phyloP scores from a whole-genome alignment of 2,888 invertebrate genomes.

The Dryocosmus kuriphilus region DNA sequence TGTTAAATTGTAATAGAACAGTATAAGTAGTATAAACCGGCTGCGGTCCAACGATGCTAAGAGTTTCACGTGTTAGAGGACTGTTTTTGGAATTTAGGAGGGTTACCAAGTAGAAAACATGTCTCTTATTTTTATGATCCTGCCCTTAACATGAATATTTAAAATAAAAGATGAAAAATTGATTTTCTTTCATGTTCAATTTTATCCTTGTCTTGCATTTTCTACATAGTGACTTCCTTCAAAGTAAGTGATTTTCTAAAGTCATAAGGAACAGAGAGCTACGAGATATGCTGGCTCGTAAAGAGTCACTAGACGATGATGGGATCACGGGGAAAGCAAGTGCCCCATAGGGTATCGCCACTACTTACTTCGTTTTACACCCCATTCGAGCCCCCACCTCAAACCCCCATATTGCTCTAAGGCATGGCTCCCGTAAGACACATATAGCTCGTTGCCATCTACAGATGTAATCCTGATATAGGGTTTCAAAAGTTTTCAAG shows the following conservation, averaged over 20 bases:
- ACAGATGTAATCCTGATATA: slow-evolving; percentile 52
- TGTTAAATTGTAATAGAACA: no score
- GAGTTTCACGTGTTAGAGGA: no score
- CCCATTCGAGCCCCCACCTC: slow-evolving; percentile 36
- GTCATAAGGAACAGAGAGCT: slow-evolving; percentile 6
- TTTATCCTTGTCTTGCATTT: no score
- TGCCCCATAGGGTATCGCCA: slow-evolving; percentile 43
- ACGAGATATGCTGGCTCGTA: slow-evolving; percentile 11
- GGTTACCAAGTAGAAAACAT: no score
- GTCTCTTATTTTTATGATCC: no score
- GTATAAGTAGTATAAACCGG: no score
- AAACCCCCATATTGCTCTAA: neutral
- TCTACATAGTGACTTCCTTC: neutral
- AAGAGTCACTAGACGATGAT: neutral
- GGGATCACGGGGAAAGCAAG: slow-evolving; percentile 39
- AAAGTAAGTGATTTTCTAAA: slow-evolving; percentile 30
- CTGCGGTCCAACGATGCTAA: no score
- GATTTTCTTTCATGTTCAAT: no score
- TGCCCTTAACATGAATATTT: no score
- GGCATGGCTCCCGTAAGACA: slow-evolving; percentile 39
- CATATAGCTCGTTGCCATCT: slow-evolving; percentile 46
- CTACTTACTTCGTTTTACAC: slow-evolving; percentile 42
- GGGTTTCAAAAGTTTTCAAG: slow-evolving; percentile 53
- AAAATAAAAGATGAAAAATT: no score
- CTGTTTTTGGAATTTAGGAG: no score